Evolutionary conservation across 2,113 vertebrate species (phyloP).

Genomic region (Ceyx melanurus): DNA sequence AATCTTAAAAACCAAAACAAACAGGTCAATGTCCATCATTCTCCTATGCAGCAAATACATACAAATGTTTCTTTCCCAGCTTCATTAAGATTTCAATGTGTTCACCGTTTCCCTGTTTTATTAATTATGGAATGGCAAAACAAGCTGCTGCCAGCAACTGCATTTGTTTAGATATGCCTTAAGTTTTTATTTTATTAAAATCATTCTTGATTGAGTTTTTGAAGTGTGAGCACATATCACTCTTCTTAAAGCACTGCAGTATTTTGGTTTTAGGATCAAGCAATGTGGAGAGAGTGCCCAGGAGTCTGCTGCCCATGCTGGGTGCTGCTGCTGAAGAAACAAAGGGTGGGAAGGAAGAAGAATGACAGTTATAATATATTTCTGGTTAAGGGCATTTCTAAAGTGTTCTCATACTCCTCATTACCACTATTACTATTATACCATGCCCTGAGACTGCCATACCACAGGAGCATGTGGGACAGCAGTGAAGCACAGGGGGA

Average conservation of each 20-base stretch:
- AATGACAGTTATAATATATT: background rate
- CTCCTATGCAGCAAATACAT: background rate
- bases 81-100: background rate
- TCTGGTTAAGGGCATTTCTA: background rate
- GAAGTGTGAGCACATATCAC: background rate
- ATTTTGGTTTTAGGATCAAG: background rate
- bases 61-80: background rate
- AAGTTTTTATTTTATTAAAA: background rate
- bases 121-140: background rate
- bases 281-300: background rate
- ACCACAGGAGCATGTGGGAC: background rate
- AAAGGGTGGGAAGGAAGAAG: background rate
- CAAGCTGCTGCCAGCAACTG: background rate
- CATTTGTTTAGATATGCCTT: background rate
- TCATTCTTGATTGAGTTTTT: background rate
- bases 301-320: background rate
- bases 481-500: background rate
- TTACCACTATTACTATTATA: background rate
- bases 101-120: background rate
- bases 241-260: background rate
- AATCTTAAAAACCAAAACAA: background rate
- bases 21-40: background rate
- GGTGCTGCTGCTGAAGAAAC: background rate
- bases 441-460: background rate
- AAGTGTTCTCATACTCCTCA: background rate